Evolutionary conservation across 2,113 vertebrate genomes (phyloP).

Genomic region (Lota lota): DNA sequence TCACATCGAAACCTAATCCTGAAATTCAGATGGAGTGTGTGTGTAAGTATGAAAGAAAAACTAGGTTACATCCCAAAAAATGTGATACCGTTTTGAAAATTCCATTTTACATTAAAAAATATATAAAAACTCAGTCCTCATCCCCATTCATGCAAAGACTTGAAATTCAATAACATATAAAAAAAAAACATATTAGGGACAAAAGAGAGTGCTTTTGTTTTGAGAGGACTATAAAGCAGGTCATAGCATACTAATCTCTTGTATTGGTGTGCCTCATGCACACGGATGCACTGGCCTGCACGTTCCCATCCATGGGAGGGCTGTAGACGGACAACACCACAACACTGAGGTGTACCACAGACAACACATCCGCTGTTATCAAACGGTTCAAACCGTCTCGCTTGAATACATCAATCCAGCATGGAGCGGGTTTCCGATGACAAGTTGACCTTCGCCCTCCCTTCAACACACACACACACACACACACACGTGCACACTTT

Average conservation of each 20-base stretch:
- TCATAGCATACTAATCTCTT: constrained; percentile 62
- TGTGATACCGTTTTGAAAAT: neutral
- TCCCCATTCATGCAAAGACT: neutral
- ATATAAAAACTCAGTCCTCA: neutral
- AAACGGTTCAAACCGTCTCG: too few relatives aligned
- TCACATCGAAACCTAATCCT: constrained; percentile 61
- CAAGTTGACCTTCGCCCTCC: too few relatives aligned
- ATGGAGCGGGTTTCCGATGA: too few relatives aligned
- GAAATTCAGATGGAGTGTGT: constrained; percentile 59
- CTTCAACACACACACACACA: too few relatives aligned
- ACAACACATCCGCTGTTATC: too few relatives aligned
- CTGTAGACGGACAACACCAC: neutral
- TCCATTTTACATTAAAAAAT: neutral
- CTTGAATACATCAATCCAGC: too few relatives aligned
- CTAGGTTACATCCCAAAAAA: constrained; percentile 28
- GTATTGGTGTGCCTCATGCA: constrained; percentile 33
- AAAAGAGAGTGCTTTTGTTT: constrained; percentile 32
- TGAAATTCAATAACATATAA: neutral
- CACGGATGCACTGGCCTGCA: neutral
- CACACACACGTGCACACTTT: too few relatives aligned
- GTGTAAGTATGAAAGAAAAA: constrained; percentile 35
- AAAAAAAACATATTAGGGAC: neutral
- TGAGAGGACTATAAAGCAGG: constrained; percentile 55
- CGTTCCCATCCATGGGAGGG: neutral
- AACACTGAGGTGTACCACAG: too few relatives aligned